These are phyloP conservation scores for Sinocyclocheilus grahami DNA, from an alignment of 2,113 vertebrate genomes.

Conservation along the genomic window DNA sequence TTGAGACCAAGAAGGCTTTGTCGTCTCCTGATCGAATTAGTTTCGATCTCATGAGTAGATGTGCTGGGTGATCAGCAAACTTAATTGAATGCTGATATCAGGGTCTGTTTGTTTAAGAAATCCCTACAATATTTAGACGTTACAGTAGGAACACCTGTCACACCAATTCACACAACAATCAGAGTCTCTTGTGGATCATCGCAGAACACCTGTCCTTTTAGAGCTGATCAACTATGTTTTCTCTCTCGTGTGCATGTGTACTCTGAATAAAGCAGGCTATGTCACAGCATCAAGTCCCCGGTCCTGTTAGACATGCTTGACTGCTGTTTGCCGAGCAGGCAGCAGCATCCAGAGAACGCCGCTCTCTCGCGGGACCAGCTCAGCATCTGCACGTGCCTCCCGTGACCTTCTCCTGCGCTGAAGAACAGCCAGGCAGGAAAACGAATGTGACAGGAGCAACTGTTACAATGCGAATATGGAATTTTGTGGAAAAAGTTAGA, in stretches of 20 bases:
- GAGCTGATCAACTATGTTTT: neutral
- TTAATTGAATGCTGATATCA: too few relatives aligned
- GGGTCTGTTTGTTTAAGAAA: too few relatives aligned
- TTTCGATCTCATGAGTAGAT: too few relatives aligned
- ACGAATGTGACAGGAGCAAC: conserved; percentile 5
- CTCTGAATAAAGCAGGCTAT: conserved; percentile 27
- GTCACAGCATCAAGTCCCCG: neutral
- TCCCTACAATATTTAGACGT: neutral
- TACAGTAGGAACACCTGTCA: neutral
- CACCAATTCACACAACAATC: conserved; percentile 2
- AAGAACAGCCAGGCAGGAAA: neutral
- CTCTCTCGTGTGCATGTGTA: neutral
- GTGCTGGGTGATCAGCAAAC: too few relatives aligned
- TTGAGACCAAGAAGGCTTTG: too few relatives aligned
- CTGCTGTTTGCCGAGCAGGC: neutral
- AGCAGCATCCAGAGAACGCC: neutral
- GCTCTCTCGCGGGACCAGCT: conserved; percentile 5
- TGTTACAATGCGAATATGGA: neutral
- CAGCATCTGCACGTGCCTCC: conserved; percentile 42
- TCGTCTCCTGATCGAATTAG: too few relatives aligned
- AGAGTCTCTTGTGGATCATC: neutral
- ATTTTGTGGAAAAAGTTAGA: neutral
- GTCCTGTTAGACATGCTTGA: conserved; percentile 36
- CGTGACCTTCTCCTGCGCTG: neutral
- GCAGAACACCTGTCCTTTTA: conserved; percentile 9